Evolutionary conservation across 2,797 vertebrate species (phyloP).

Genomic region (Helarctos malayanus): DNA sequence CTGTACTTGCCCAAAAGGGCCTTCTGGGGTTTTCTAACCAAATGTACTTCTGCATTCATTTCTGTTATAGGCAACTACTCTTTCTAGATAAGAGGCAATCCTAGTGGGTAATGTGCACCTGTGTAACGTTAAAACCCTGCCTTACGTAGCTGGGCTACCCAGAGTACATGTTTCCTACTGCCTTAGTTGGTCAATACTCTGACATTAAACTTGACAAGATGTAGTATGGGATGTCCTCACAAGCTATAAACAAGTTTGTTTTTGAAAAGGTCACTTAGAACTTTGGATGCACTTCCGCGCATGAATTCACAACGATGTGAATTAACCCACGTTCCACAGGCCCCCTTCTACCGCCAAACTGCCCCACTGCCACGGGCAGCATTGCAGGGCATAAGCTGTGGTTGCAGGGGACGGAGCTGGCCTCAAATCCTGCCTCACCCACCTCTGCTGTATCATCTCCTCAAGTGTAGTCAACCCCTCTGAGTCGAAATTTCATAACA

Average conservation of each 20-base stretch:
- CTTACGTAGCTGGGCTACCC: too few relatives aligned
- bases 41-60: neutral
- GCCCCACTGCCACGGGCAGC: fast-evolving
- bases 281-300: neutral
- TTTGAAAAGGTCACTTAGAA: constrained; percentile 15
- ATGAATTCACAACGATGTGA: neutral
- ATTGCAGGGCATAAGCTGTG: neutral
- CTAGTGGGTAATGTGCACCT: neutral
- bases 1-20: neutral
- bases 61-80: neutral
- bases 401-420: neutral
- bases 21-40: neutral
- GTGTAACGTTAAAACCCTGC: neutral
- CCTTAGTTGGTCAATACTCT: neutral
- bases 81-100: neutral
- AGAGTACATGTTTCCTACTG: neutral
- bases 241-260: neutral
- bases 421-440: neutral
- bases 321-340: neutral
- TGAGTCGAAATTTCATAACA: neutral
- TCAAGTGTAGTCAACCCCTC: neutral
- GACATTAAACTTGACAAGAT: neutral
- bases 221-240: neutral
- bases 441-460: neutral
- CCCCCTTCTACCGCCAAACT: neutral